These are phyloP conservation scores for Hormaphis cornu DNA, from an alignment of 1,140 invertebrate genomes.

Conservation along the genomic window DNA sequence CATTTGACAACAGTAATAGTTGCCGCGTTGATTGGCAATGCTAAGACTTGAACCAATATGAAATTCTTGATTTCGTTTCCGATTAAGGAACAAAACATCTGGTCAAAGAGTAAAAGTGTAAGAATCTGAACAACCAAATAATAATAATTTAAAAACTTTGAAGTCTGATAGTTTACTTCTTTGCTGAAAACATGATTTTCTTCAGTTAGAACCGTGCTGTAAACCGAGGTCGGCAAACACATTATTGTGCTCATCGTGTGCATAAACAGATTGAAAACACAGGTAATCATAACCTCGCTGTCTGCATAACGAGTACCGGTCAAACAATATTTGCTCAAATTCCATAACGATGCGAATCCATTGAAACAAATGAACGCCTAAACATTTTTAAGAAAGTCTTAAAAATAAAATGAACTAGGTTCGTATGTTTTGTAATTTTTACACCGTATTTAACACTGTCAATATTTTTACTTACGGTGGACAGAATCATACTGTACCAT, in stretches of 20 bases:
- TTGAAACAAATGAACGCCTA: conserved; percentile 34
- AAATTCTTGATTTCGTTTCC: conserved; percentile 88
- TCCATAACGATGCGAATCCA: conserved; percentile 44
- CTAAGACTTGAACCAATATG: conserved; percentile 63
- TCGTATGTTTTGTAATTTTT: not conserved
- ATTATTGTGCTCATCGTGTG: conserved; percentile 61
- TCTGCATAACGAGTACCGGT: conserved; percentile 47
- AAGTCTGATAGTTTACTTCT: conserved; percentile 47
- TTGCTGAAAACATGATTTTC: conserved; percentile 98
- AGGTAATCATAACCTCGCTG: conserved; percentile 64
- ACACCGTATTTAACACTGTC: not conserved
- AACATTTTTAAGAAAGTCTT: not conserved
- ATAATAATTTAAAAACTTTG: not conserved
- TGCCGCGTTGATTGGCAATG: conserved; percentile 66
- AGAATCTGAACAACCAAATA: not conserved
- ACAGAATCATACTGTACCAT: conserved; percentile 59
- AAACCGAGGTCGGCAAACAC: conserved; percentile 75
- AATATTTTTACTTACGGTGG: conserved; percentile 55
- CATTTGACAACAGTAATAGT: conserved; percentile 53
- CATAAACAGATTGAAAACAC: conserved; percentile 65
- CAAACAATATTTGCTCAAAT: conserved; percentile 50
- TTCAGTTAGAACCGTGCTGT: conserved; percentile 90
- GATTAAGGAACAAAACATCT: conserved; percentile 84
- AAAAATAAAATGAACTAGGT: not conserved
- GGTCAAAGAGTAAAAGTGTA: conserved; percentile 43